These are phyloP conservation scores for Pseudococcus longispinus DNA, from an alignment of 2,888 invertebrate species.

Conservation along the genomic window DNA sequence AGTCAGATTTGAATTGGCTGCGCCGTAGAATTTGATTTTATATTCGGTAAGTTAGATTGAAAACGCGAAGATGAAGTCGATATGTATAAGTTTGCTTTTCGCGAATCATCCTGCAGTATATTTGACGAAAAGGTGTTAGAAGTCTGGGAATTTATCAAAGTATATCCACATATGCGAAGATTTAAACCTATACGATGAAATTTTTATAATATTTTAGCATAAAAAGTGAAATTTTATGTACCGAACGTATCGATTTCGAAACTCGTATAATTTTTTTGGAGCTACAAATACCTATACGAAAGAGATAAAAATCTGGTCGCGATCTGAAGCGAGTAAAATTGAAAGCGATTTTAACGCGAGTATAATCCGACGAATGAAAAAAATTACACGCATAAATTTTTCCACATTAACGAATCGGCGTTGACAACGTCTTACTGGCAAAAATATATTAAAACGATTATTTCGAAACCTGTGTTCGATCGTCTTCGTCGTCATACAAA, in stretches of 20 bases:
- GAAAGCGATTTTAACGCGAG: neutral
- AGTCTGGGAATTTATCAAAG: no score
- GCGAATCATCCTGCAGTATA: neutral
- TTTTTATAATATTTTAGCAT: no score
- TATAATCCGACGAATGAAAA: neutral
- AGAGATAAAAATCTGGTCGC: neutral
- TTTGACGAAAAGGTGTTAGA: neutral
- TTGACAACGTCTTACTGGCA: neutral
- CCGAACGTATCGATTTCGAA: neutral
- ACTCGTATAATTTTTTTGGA: neutral
- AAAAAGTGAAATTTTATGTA: neutral
- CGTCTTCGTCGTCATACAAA: neutral
- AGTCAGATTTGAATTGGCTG: neutral
- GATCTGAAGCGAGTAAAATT: neutral
- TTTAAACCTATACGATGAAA: no score
- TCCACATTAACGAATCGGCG: neutral
- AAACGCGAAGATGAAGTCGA: neutral
- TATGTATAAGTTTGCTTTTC: no score
- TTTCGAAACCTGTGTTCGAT: neutral
- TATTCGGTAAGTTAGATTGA: neutral
- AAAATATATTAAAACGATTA: conserved; percentile 1
- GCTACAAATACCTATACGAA: neutral
- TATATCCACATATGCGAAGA: no score
- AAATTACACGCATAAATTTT: neutral
- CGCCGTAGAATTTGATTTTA: neutral